phyloP scores from a whole-genome alignment of 2,888 invertebrate genomes.

The Germaria angustata region DNA sequence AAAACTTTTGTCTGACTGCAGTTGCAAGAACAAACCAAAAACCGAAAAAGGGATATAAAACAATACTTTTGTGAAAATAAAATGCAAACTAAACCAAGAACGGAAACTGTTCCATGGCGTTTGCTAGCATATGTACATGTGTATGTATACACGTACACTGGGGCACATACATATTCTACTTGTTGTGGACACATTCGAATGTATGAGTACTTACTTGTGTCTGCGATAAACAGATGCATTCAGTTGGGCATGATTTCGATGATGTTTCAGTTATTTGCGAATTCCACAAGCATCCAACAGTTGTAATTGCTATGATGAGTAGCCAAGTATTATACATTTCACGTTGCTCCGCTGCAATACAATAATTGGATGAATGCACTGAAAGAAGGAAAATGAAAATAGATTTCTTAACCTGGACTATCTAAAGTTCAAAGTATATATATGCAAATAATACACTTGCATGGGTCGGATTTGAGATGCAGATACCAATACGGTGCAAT shows the following conservation, averaged over 20 bases:
- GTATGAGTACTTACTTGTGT: conserved; percentile 85
- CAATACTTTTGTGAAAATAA: background rate
- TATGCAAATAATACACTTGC: too few species aligned
- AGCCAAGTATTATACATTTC: conserved; percentile 81
- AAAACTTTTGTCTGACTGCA: conserved; percentile 43
- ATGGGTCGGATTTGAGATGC: too few species aligned
- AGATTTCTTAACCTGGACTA: background rate
- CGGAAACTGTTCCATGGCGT: background rate
- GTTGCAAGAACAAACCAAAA: conserved; percentile 20
- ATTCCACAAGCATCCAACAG: conserved; percentile 80
- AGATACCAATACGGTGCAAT: background rate
- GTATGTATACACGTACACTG: background rate
- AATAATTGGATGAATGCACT: conserved; percentile 56
- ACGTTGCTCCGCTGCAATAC: conserved; percentile 72
- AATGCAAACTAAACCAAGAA: background rate
- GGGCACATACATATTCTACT: background rate
- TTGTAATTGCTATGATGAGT: conserved; percentile 79
- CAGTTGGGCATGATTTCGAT: conserved; percentile 86
- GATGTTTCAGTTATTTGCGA: conserved; percentile 80
- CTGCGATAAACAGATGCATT: conserved; percentile 92
- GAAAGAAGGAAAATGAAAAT: conserved; percentile 13
- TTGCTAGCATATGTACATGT: background rate
- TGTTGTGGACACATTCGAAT: conserved; percentile 10
- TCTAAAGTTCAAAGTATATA: background rate
- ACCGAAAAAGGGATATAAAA: background rate